Base-by-base conservation (phyloP, 2,797 vertebrate species). In the Pristis pectinata region DNA sequence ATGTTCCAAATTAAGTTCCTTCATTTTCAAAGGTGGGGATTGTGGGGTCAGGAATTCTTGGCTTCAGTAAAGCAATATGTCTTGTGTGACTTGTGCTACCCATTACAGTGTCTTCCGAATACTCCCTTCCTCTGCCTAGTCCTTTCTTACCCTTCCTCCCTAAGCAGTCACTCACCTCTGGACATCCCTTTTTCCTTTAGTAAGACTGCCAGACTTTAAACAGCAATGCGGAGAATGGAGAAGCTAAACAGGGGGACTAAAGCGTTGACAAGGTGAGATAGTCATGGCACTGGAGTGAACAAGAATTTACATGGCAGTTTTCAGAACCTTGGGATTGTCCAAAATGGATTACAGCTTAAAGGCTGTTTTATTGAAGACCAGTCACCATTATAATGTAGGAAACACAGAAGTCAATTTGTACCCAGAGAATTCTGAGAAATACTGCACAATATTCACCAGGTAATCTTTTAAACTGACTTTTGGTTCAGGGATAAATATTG, bases 1-100 rank as follows among this genome's bases (percentile, higher is more conserved):
- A 94, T 76, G 92, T 72, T 94, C 70, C 92, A 53, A 94, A 94
- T 94, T 94, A 94, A 74, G 92, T 19, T 49, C 67, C 24, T 94
- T 44, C 44, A 37, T 94, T 72, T 74, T 74, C 44, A 53, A 53
- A 76, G 92, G 67, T 34, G 64, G 67, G 92, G 61, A 74, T 37
- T 37, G 85, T n/a, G 87, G 34, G 24, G 91, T 93, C 27, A 94
- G 70, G 30, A 76, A 76, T 76, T 94, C 70, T 94, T 76, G 72
- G 70, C 70, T 49, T 76, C 49, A 72, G 15, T 56, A 24, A 53
- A 53, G 92, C 70, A 49, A 49, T 49, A 94, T 49, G 70, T 76
- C 92, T 94, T 56, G 70, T 56, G 92, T 53, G 92, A 94, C 41
- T 93, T 56, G 70, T n/a, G 70, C 59, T 94, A 49, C 92, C 92